Base-by-base conservation (phyloP, 1,140 invertebrate genomes). In the Diorhabda carinulata region DNA sequence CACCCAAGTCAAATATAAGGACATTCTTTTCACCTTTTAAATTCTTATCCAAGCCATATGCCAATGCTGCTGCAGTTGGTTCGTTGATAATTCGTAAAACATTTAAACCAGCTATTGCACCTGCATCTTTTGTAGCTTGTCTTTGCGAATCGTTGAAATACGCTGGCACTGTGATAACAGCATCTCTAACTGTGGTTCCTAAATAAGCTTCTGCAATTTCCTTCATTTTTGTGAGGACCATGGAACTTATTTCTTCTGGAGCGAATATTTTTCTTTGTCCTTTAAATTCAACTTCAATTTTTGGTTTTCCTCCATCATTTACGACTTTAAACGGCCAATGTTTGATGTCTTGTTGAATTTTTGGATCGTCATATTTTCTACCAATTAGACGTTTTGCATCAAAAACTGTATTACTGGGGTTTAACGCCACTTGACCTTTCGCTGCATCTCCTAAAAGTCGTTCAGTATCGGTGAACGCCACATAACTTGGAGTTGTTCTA, bases 151-250 rank as follows among this genome's bases (percentile, higher is more conserved):
- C 88, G 71, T 87, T 90, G 81, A 90, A 90, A 76, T 90, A 90
- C 9, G 78, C 78, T 60, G 78, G 78, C 3, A 79, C 78, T n/a
- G 78, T 79, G 69, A 79, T 75, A 1, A 85, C 70, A 6, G 78
- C 78, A 68, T 79, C 76, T 25, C 43, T 70, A 5, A 79, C 75
- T 57, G 70, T 67, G 7, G 68, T 67, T 58, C 76, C 75, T 10
- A 77, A 64, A 45, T 81, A 88, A 81, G 85, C 87, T 85, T 40
- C 84, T 64, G 69, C 94, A 68, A 91, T 96, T 86, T 96, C 93
- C 87, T 94, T 95, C 93, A 95, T 95, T 73, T 94, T 94, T 43
- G 87, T 92, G 82, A 88, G 85, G 78, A 96, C 92, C 93, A 95
- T 92, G 3, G 91, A 91, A 59, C 71, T 74, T n/a, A 74, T 70